Evolutionary conservation across 2,113 vertebrate genomes (phyloP).

Genomic region (Cinclus mexicanus): DNA sequence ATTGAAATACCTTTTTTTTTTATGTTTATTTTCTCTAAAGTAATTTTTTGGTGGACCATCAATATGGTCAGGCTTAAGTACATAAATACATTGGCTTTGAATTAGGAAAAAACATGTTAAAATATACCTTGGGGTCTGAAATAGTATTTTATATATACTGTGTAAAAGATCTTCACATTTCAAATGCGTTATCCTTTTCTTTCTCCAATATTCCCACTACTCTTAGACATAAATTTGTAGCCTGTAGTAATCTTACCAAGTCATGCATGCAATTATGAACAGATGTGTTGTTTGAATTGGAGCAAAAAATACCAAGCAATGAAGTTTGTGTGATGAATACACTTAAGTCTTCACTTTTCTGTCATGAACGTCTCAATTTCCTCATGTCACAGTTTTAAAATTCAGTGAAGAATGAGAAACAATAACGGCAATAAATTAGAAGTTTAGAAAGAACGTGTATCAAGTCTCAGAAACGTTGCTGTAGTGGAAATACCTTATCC

Average conservation of each 20-base stretch:
- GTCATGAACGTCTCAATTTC: neutral
- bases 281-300: slow-evolving; percentile 44
- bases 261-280: slow-evolving; percentile 38
- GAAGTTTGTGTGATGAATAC: slow-evolving; percentile 16
- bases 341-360: slow-evolving; percentile 10
- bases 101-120: neutral
- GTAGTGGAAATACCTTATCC: neutral
- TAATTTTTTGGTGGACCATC: neutral
- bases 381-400: slow-evolving; percentile 7
- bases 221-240: neutral
- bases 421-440: neutral
- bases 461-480: neutral
- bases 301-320: slow-evolving; percentile 38
- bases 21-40: neutral
- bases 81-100: neutral
- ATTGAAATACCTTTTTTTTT: neutral
- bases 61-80: neutral
- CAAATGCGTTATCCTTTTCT: neutral
- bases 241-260: slow-evolving; percentile 1
- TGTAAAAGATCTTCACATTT: neutral
- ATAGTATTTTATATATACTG: neutral
- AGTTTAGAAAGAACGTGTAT: neutral
- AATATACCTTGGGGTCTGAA: neutral
- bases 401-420: neutral
- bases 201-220: neutral